Evolutionary conservation across 2,888 invertebrate genomes (phyloP), one percentile per base, ranked within the genome.

Genomic region (Brachylomia viminalis): DNA sequence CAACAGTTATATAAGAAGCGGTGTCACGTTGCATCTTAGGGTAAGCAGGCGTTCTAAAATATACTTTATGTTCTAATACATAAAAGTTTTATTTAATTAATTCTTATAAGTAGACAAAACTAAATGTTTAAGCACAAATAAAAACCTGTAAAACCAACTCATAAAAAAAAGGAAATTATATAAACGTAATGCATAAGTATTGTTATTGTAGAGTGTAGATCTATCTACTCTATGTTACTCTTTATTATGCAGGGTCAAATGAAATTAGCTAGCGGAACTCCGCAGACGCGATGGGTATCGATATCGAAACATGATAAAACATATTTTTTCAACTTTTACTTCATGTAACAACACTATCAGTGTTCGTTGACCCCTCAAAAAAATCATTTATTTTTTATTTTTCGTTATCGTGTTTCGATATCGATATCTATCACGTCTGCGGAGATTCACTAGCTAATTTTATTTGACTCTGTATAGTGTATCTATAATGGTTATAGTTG

Each of bases 161-260:
- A 42, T 8, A n/a, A 52, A 75, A 75, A 17, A 54, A 27, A 13
- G 1, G 58, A 17, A 56, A 27, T 38, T 58, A 30, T 56, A 66
- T 76, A 52, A 59, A 82, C 23, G 30, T 76, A 68, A 58, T 67
- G 33, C 7, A 7, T 66, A 30, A 42, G 47, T 49, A 77, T 47
- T 79, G 72, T 78, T 49, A 69, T 72, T 33, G 79, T 81, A 73
- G 84, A 83, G 59, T 65, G 65, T 79, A 83, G 72, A 45, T 65
- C 33, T 79, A 61, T 79, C 45, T 65, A 13, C 69, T 73, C 49
- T 72, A 69, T 79, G 38, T 68, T 47, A 72, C 30, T 77, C n/a
- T 56, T 49, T 45, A 62, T 5, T 79, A 11, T n/a, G n/a, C n/a
- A n/a, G n/a, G n/a, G n/a, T n/a, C n/a, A n/a, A n/a, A n/a, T n/a